Conservation (phyloP, 2,888 invertebrate genomes). For the Agrotis clavis region DNA sequence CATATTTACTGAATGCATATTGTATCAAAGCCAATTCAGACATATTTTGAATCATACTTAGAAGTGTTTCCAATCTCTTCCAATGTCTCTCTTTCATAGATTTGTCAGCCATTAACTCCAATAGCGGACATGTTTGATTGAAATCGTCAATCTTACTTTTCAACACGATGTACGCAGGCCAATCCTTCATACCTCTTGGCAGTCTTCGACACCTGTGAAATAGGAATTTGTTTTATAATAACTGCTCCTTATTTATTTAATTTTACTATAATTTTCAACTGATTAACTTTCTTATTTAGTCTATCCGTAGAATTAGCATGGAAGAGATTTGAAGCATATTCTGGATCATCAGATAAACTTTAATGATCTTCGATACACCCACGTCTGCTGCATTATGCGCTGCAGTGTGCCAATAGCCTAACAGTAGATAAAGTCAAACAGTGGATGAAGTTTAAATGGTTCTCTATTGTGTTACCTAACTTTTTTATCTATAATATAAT, state of each 20-base stretch:
- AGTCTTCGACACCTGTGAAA: constrained; percentile 94
- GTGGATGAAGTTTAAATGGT: background rate
- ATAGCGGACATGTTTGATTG: constrained; percentile 95
- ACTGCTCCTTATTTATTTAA: background rate
- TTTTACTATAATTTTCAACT: background rate
- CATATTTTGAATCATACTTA: constrained; percentile 14
- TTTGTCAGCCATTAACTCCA: constrained; percentile 97
- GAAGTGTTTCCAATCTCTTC: constrained; percentile 90
- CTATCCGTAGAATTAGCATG: background rate
- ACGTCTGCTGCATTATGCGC: too few relatives aligned
- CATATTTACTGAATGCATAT: background rate
- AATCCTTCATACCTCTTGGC: constrained; percentile 96
- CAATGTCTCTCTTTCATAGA: constrained; percentile 96
- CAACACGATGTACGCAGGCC: constrained; percentile 96
- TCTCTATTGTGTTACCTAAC: too few relatives aligned
- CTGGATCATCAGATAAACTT: background rate
- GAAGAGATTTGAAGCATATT: background rate
- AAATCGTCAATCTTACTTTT: constrained; percentile 98
- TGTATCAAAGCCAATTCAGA: background rate
- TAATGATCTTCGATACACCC: background rate
- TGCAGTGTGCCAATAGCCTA: too few relatives aligned
- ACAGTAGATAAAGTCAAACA: background rate
- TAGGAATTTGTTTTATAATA: background rate
- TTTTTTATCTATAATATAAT: too few relatives aligned
- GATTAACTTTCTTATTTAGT: too few relatives aligned